Percentiles rank a stretch among this genome's conserved stretches.
phyloP scores from a whole-genome alignment of 2,113 vertebrate genomes.

The Varanus komodoensis region DNA sequence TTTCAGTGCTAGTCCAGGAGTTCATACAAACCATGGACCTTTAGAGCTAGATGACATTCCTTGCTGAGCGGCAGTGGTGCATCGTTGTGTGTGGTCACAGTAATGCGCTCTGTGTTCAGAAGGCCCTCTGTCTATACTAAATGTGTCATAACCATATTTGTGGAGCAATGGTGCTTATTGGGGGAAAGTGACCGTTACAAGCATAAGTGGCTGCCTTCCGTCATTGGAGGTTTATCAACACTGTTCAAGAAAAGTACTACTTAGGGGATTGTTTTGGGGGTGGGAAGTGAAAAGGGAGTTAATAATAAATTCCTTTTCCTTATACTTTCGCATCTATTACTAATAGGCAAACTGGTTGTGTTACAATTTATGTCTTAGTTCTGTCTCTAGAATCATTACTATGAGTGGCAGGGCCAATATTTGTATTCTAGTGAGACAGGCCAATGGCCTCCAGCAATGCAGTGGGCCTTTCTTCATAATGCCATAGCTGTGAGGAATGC shows the following conservation, averaged over 20 bases:
- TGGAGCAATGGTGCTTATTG: constrained; percentile 1
- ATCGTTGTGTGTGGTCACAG: background rate
- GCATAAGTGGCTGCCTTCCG: background rate
- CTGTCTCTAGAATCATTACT: constrained; percentile 21
- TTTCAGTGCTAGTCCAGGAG: background rate
- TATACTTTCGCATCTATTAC: constrained; percentile 34
- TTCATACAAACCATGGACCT: background rate
- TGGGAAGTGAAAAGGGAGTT: background rate
- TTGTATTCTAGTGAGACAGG: background rate
- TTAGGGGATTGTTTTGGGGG: background rate
- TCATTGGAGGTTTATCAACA: background rate
- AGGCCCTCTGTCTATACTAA: background rate
- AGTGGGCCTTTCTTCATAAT: background rate
- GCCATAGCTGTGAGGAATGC: background rate
- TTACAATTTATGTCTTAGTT: background rate
- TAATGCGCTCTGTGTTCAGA: background rate
- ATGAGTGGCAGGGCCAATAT: constrained; percentile 2
- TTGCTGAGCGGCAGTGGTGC: background rate
- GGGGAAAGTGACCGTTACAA: background rate
- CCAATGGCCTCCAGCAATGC: background rate
- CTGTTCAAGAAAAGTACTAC: background rate
- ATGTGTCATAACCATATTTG: background rate
- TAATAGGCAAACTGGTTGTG: constrained; percentile 14
- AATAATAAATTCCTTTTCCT: constrained; percentile 2
- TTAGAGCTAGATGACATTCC: background rate